Evolutionary conservation across 1,140 invertebrate species (phyloP).

Genomic region (Philotrypesis tridentata): DNA sequence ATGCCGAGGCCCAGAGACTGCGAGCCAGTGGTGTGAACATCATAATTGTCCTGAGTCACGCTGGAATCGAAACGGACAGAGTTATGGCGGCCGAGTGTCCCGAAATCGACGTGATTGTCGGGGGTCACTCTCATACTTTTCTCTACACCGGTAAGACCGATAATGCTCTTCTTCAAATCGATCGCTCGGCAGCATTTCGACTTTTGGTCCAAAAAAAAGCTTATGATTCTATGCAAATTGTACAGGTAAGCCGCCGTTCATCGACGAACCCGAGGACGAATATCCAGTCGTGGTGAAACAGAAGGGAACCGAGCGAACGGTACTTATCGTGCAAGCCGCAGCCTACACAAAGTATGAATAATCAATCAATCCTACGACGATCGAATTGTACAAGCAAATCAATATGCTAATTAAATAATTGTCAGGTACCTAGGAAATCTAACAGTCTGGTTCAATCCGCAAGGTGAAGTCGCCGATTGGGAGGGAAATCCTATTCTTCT

Average conservation of each 20-base stretch:
- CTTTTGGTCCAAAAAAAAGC: not conserved
- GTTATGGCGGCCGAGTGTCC: slow-evolving; percentile 79
- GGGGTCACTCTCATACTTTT: slow-evolving; percentile 90
- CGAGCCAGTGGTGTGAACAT: slow-evolving; percentile 80
- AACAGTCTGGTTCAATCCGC: slow-evolving; percentile 81
- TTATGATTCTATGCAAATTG: not conserved
- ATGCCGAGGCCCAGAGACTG: slow-evolving; percentile 78
- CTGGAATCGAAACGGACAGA: slow-evolving; percentile 82
- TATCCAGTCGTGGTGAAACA: slow-evolving; percentile 82
- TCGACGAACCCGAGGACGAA: slow-evolving; percentile 74
- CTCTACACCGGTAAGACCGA: slow-evolving; percentile 80
- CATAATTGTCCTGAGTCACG: slow-evolving; percentile 87
- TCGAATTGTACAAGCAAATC: not conserved
- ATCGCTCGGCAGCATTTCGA: no score
- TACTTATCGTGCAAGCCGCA: slow-evolving; percentile 83
- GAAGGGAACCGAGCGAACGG: slow-evolving; percentile 71
- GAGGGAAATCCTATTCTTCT: slow-evolving; percentile 85
- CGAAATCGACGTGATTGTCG: slow-evolving; percentile 86
- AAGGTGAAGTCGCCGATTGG: slow-evolving; percentile 81
- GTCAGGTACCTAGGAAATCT: slow-evolving; percentile 63
- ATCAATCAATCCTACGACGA: not conserved
- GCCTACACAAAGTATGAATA: slow-evolving; percentile 76
- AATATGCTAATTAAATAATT: not conserved
- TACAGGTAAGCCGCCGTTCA: slow-evolving; percentile 72
- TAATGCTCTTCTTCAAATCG: no score